A percentile compares a stretch with the other conserved stretches of the same genome.
These are phyloP conservation scores for Spinibarbus caldwelli DNA, from an alignment of 2,797 vertebrate species.

Conservation along the genomic window DNA sequence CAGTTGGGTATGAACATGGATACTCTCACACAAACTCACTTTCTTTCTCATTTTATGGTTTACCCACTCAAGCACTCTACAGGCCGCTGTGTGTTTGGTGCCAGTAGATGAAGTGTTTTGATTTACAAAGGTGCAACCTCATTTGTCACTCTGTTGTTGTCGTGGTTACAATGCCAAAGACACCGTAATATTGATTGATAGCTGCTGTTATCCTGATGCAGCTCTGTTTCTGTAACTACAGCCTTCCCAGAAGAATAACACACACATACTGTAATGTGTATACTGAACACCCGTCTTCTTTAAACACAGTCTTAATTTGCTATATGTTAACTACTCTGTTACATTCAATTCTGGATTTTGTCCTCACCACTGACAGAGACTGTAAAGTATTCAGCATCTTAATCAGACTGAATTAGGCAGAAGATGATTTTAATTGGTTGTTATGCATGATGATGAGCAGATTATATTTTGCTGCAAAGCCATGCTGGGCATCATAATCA, in stretches of 20 bases:
- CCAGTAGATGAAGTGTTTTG: conserved; percentile 52
- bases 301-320: background rate
- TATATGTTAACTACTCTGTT: background rate
- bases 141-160: conserved; percentile 27
- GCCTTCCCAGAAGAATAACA: background rate
- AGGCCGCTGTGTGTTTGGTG: background rate
- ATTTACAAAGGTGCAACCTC: conserved; percentile 33
- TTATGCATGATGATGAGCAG: conserved; percentile 37
- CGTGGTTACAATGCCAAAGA: conserved; percentile 34
- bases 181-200: conserved; percentile 55
- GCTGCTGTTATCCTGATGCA: conserved; percentile 41
- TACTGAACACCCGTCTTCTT: background rate
- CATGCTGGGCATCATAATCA: conserved; percentile 8
- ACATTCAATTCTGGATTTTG: conserved; percentile 3
- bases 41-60: background rate
- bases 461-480: conserved; percentile 34
- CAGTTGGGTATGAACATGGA: conserved; percentile 84
- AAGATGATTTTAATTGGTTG: conserved; percentile 23
- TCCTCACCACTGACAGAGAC: conserved; percentile 8
- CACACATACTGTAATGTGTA: background rate
- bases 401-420: conserved; percentile 37
- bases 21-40: background rate
- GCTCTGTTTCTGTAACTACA: conserved; percentile 6
- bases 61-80: conserved; percentile 5
- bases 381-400: conserved; percentile 38